Evolutionary conservation across 2,113 vertebrate species (phyloP).

Genomic region (Anas platyrhynchos): DNA sequence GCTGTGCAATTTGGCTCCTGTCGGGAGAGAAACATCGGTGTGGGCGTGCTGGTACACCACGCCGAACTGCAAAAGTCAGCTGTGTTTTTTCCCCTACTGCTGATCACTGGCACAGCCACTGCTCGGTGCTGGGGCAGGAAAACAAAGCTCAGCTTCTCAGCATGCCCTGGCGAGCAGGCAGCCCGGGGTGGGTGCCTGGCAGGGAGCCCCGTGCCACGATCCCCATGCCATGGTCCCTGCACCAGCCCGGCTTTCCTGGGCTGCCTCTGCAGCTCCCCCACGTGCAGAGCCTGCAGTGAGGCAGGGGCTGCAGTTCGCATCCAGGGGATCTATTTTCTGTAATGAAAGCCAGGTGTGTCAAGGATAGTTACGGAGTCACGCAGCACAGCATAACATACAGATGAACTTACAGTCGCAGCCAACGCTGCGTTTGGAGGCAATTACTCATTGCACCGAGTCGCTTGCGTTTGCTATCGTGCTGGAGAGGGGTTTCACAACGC

Average conservation of each 20-base stretch:
- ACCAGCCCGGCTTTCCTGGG: too few species aligned
- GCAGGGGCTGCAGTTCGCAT: accelerated
- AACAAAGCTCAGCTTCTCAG: too few species aligned
- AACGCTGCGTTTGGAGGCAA: accelerated
- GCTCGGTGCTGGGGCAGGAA: too few species aligned
- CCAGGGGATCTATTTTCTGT: accelerated
- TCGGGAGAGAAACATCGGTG: not conserved
- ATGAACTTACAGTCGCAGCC: accelerated
- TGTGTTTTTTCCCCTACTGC: not conserved
- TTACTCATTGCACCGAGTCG: not conserved
- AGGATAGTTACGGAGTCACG: accelerated
- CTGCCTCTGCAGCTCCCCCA: too few species aligned
- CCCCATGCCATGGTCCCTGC: too few species aligned
- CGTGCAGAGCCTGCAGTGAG: too few species aligned
- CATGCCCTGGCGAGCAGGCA: too few species aligned
- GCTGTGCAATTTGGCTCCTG: slow-evolving; percentile 37
- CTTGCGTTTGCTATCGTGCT: not conserved
- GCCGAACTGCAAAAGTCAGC: slow-evolving; percentile 6
- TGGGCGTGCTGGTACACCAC: slow-evolving; percentile 29
- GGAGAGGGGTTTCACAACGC: accelerated
- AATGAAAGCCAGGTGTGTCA: not conserved
- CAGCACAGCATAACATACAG: not conserved
- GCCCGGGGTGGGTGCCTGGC: too few species aligned
- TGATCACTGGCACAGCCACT: not conserved
- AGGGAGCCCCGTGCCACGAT: too few species aligned